phyloP scores from a whole-genome alignment of 2,888 invertebrate species.

The Mylabris sibirica region DNA sequence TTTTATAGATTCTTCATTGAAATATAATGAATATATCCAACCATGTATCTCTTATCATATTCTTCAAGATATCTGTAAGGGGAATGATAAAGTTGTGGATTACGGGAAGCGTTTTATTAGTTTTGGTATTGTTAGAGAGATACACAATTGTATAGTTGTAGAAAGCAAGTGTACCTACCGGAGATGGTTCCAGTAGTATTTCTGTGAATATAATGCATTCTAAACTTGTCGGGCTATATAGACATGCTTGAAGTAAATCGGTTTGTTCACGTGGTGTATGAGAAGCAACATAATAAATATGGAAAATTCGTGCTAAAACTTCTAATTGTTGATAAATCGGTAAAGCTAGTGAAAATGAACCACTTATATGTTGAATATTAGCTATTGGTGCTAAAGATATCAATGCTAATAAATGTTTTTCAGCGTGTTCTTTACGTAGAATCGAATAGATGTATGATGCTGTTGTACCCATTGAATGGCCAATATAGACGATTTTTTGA shows the following conservation, averaged over 20 bases:
- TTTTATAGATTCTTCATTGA: not conserved
- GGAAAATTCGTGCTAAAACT: not conserved
- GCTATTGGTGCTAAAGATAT: conserved; percentile 13
- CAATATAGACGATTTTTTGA: conserved; percentile 8
- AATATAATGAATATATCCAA: no score
- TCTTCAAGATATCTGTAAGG: no score
- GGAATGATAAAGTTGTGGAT: no score
- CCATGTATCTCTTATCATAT: no score
- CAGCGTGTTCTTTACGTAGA: conserved; percentile 10
- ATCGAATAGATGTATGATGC: conserved; percentile 9
- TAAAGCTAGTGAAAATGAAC: not conserved
- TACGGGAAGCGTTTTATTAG: no score
- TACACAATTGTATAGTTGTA: not conserved
- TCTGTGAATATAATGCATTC: not conserved
- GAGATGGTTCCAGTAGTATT: not conserved
- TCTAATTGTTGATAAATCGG: not conserved
- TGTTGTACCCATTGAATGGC: conserved; percentile 18
- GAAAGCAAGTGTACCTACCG: not conserved
- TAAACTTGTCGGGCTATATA: not conserved
- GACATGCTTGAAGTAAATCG: not conserved
- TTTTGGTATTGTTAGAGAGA: no score
- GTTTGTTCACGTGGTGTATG: not conserved
- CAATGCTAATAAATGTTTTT: not conserved
- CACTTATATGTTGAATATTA: not conserved
- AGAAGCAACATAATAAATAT: not conserved